Base-by-base conservation (phyloP, 2,113 vertebrate genomes). In the Neopipo cinnamomea region DNA sequence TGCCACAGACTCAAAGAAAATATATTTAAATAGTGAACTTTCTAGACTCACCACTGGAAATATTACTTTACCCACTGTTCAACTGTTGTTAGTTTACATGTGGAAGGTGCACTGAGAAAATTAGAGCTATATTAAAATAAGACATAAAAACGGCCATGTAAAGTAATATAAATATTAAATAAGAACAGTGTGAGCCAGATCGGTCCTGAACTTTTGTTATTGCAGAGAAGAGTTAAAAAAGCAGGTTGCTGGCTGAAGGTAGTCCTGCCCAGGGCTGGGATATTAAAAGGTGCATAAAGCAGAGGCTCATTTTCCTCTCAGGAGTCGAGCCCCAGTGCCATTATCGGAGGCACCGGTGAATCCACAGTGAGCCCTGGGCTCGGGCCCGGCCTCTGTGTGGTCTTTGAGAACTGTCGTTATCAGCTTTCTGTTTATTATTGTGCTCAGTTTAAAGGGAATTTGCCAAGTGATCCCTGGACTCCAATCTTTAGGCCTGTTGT, bases 401-500 rank as follows among this genome's bases (percentile, higher is more conserved):
- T 98, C 96, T 96, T 95, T 96, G 81, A 95, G 89, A 96, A 95
- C 77, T 93, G 85, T 96, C 88, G 75, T 96, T 98, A 97, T 98
- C 95, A 96, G 92, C 95, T 97, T 96, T 96, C 94, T 97, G 90
- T 98, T 98, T 98, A 97, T 98, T 97, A 97, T 98, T 98, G 87
- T 97, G 93, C 90, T 97, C 95, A 52, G 85, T 97, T 98, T 98
- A 98, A 97, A 98, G 95, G 93, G 93, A 98, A 97, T 97, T 97
- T 96, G 75, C 92, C 97, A 98, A 97, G 90, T 97, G 97, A 97
- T 98, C 97, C 96, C 96, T 97, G 96, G 97, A 98, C 97, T 98
- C 97, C 95, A 98, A 98, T 98, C 96, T 98, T 97, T 97, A 97
- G 94, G 93, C 95, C 95, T 97, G 95, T 98, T 98, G 97, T 98